Evolutionary conservation across 1,140 invertebrate genomes (phyloP).

Genomic region (Heliothis virescens): DNA sequence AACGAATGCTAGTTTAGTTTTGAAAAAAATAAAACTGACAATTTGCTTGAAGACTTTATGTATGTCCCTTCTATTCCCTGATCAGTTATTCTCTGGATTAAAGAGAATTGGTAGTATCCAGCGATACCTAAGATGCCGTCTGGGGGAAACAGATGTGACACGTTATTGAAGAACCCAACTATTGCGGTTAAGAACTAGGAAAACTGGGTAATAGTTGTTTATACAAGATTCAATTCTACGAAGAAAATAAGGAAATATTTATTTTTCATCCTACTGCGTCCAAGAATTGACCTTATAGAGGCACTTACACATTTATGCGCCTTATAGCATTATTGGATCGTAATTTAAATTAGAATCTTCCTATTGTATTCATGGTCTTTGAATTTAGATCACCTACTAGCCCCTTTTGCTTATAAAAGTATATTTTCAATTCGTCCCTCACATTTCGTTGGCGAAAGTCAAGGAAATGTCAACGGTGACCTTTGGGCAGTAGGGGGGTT

Average conservation of each 20-base stretch:
- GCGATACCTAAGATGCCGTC: no score
- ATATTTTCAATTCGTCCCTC: conserved; percentile 50
- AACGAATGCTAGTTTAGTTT: no score
- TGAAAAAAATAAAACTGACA: no score
- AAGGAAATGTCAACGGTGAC: conserved; percentile 53
- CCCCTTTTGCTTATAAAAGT: conserved; percentile 15
- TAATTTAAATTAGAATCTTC: conserved; percentile 6
- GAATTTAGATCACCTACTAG: conserved; percentile 31
- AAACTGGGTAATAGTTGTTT: no score
- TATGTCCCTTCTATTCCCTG: no score
- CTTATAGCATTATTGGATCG: background rate
- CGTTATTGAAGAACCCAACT: no score
- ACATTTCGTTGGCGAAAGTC: conserved; percentile 54
- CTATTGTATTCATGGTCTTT: conserved; percentile 28
- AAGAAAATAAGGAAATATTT: background rate
- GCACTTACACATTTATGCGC: background rate
- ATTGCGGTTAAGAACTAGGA: no score
- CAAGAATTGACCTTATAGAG: background rate
- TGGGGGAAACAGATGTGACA: no score
- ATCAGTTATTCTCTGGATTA: no score
- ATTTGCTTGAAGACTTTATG: no score
- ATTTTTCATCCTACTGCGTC: background rate
- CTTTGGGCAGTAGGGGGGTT: conserved; percentile 32
- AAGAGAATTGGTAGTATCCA: no score
- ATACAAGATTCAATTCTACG: background rate